Evolutionary conservation across 2,797 vertebrate genomes (phyloP), one percentile per base, ranked within the genome.

Genomic region (Alosa sapidissima): DNA sequence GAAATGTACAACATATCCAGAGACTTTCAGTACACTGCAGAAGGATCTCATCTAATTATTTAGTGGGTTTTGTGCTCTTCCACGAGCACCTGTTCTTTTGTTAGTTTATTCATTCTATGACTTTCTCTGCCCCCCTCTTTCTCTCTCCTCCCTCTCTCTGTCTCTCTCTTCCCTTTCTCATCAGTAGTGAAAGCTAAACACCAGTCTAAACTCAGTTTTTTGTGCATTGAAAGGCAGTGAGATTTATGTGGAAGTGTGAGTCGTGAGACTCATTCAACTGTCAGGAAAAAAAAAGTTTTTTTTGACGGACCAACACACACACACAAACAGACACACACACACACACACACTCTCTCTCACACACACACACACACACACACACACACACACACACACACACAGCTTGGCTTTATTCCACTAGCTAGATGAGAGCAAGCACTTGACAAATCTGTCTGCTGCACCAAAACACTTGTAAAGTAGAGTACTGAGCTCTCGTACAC

Each of bases 401-500:
- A 58, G 55, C 55, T 5, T 58, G 55, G 55, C 55, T 58, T 58
- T n/a, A 58, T 58, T 21, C 49, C 49, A 21, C 55, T 21, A n/a
- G 55, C 16, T 19, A 58, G 21, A 58, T 58, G 55, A 58, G 55
- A 58, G 54, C 3, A 21, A 58, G 54, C 54, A 58, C 54, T 19
- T 58, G 54, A 58, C 54, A 58, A 58, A 58, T 58, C 55, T 58
- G 55, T 58, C 55, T 58, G 55, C 55, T 58, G 55, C 55, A 58
- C 55, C 19, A 58, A 58, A 58, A n/a, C 19, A 16, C 5, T 21
- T 58, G 55, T 58, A 21, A n/a, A n/a, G 6, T 58, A 58, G 19
- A 58, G 19, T 28, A 16, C 19, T n/a, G 55, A 58, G 19, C 55
- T 3, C 1, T 58, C 19, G 19, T 58, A 58, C 16, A 58, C 55